Evolutionary conservation across 2,797 vertebrate genomes (phyloP).

Genomic region (Enteromius unitaeniatus): DNA sequence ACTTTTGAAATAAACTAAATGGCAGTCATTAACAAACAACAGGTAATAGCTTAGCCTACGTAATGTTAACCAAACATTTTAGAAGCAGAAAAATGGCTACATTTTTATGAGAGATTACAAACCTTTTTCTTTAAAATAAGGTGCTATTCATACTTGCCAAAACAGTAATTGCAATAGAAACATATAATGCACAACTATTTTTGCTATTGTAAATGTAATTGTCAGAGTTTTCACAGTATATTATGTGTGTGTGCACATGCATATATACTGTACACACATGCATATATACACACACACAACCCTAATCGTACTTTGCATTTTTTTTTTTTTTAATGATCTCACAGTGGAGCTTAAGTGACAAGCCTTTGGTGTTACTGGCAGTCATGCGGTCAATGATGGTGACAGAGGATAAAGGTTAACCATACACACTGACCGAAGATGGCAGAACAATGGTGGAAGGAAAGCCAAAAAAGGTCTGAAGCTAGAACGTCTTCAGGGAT

Average conservation of each 20-base stretch:
- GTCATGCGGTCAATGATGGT: slow-evolving; percentile 70
- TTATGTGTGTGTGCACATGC: too few relatives aligned
- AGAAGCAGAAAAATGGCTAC: background rate
- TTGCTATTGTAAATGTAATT: too few relatives aligned
- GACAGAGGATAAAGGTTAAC: slow-evolving; percentile 4
- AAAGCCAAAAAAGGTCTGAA: slow-evolving; percentile 75
- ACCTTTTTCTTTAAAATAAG: background rate
- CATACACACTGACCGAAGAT: slow-evolving; percentile 54
- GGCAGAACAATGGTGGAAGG: slow-evolving; percentile 53
- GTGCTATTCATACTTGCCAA: too few relatives aligned
- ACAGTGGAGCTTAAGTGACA: background rate
- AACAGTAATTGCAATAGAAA: background rate
- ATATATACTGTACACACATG: too few relatives aligned
- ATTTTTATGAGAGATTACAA: background rate
- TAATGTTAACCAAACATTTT: background rate
- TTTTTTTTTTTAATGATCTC: background rate
- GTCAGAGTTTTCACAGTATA: background rate
- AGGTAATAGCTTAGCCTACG: background rate
- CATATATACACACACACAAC: too few relatives aligned
- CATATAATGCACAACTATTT: background rate
- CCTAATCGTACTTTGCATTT: background rate
- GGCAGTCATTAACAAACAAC: background rate
- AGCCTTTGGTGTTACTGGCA: slow-evolving; percentile 46
- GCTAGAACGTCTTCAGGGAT: slow-evolving; percentile 59
- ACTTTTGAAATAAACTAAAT: background rate